These are phyloP conservation scores for Nebria salina DNA, from an alignment of 2,888 invertebrate genomes.

Conservation along the genomic window DNA sequence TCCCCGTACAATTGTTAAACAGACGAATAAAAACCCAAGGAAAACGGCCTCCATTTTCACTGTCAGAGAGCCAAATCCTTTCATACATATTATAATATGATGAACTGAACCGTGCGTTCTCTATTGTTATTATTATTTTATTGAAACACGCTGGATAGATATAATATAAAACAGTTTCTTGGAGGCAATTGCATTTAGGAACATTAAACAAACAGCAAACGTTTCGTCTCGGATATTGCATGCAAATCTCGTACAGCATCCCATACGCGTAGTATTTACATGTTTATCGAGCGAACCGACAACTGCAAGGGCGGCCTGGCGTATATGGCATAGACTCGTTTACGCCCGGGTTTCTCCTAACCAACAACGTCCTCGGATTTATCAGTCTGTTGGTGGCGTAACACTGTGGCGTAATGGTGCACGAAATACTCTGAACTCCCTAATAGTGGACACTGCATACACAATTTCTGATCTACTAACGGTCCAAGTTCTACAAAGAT, in stretches of 20 bases:
- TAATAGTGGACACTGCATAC: conserved; percentile 18
- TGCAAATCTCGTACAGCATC: conserved; percentile 27
- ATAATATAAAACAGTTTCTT: conserved; percentile 3
- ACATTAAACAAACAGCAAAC: conserved; percentile 29
- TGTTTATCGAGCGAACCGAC: conserved; percentile 21
- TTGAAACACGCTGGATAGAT: conserved; percentile 13
- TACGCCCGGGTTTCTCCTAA: background rate
- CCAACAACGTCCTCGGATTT: background rate
- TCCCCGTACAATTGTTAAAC: conserved; percentile 13
- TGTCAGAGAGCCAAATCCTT: conserved; percentile 9
- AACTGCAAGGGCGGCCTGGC: background rate
- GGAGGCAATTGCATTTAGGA: background rate
- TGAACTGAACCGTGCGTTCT: background rate
- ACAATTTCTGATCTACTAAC: background rate
- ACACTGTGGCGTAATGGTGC: conserved; percentile 13
- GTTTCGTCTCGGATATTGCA: conserved; percentile 19
- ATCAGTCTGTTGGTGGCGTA: conserved; percentile 6
- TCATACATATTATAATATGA: conserved; percentile 9
- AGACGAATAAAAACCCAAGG: background rate
- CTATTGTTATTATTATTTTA: conserved; percentile 27
- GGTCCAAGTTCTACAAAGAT: background rate
- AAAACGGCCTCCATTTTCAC: background rate
- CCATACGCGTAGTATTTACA: conserved; percentile 22
- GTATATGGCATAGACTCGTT: background rate
- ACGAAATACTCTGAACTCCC: background rate